Evolutionary conservation across 2,888 invertebrate species (phyloP), one percentile per base, ranked within the genome.

Genomic region (Germaria angustata): DNA sequence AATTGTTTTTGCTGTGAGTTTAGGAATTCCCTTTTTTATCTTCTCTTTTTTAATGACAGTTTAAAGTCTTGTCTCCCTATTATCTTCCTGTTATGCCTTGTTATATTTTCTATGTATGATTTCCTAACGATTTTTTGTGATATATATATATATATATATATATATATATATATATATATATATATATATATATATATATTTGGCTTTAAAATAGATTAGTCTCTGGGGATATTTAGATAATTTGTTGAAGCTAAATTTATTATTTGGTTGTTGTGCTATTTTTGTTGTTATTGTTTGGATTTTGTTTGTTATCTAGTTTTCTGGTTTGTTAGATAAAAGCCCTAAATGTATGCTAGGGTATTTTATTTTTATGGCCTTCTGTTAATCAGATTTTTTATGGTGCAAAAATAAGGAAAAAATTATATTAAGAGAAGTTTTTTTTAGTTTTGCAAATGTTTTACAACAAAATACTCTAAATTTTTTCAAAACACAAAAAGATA

Each of bases 181-280:
- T n/a, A n/a, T n/a, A n/a, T n/a, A n/a, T n/a, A 15, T 24, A 49
- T 51, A 66, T 51, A 63, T 69, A 63, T 71, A 76, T 81, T 81
- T 76, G 72, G 76, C 71, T 81, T 76, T 72, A 81, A 81, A 76
- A 81, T 72, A 81, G 76, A 81, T 76, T 76, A 81, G 81, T 53
- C 76, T 76, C 76, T 59, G 59, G 81, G 76, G 81, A 76, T 81
- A 72, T 81, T 66, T 59, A 81, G 76, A 81, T 81, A 81, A 81
- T 76, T 76, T 81, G 81, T 61, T 71, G 66, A 49, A 69, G 39
- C 51, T 55, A 32, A 53, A 65, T 73, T 73, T 73, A 32, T 24
- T 49, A 7, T 15, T 36, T 8, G 20, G 17, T 36, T 6, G 22
- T 28, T 57, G 13, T 51, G 4, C 1, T n/a, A 24, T 11, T 24